These are phyloP conservation scores for Ormyrus thymus DNA, from an alignment of 2,888 invertebrate genomes.

Conservation along the genomic window DNA sequence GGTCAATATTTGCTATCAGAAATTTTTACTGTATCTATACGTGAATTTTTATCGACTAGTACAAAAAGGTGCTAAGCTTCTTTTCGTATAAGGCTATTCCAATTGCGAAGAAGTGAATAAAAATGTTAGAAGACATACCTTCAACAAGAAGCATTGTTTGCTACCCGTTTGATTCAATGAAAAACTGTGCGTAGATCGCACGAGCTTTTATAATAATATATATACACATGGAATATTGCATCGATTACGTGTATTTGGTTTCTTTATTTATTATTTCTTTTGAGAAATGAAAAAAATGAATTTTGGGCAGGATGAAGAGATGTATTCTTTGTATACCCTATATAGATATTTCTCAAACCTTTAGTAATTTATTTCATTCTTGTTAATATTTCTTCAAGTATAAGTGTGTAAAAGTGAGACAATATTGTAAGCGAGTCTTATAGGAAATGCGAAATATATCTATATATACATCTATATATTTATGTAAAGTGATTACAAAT, in stretches of 20 bases:
- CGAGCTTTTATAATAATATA: conserved; percentile 34
- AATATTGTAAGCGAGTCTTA: conserved; percentile 63
- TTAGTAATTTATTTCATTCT: conserved; percentile 57
- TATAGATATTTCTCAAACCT: conserved; percentile 57
- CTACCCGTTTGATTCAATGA: background rate
- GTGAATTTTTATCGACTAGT: conserved; percentile 39
- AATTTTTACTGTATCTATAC: conserved; percentile 35
- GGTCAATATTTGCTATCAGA: background rate
- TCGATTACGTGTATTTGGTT: conserved; percentile 22
- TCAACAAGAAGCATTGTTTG: conserved; percentile 33
- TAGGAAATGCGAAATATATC: conserved; percentile 57
- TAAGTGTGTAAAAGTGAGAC: conserved; percentile 61
- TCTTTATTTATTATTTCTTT: conserved; percentile 29
- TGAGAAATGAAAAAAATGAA: conserved; percentile 30
- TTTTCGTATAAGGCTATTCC: conserved; percentile 38
- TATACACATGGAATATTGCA: conserved; percentile 23
- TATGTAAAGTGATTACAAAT: conserved; percentile 49
- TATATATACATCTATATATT: conserved; percentile 45
- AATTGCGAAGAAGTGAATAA: conserved; percentile 8
- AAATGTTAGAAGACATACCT: conserved; percentile 21
- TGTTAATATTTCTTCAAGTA: conserved; percentile 49
- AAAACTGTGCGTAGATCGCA: conserved; percentile 50
- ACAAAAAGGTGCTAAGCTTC: conserved; percentile 50
- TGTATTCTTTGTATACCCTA: conserved; percentile 25
- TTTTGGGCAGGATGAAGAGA: conserved; percentile 28